These are phyloP conservation scores for Gymnocheta viridis DNA, from an alignment of 2,888 invertebrate genomes.

Conservation along the genomic window DNA sequence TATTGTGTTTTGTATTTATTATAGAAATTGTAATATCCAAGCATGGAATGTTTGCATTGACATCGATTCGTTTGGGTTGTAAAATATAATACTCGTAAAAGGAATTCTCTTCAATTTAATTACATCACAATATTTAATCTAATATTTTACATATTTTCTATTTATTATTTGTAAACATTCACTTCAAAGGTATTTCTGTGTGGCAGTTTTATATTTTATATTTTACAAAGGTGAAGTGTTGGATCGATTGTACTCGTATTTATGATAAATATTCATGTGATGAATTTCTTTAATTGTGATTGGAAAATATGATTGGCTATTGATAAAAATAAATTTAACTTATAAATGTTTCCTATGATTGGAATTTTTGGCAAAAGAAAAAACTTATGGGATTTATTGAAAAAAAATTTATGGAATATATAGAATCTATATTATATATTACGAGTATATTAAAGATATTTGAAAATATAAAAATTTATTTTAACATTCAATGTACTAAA, in stretches of 20 bases:
- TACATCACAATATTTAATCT: constrained; percentile 14
- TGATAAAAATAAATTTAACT: not conserved
- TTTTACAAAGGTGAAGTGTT: not conserved
- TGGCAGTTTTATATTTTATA: not conserved
- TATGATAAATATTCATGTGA: not conserved
- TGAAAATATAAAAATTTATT: too few relatives aligned
- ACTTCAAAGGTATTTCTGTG: not conserved
- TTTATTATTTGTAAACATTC: constrained; percentile 2
- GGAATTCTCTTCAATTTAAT: not conserved
- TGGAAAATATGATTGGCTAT: not conserved
- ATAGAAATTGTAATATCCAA: constrained; percentile 1
- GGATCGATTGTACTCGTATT: not conserved
- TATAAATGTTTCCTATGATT: not conserved
- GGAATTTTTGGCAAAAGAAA: not conserved
- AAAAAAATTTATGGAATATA: too few relatives aligned
- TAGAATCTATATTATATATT: too few relatives aligned
- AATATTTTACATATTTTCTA: constrained; percentile 27
- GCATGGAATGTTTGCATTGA: not conserved
- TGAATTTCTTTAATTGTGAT: not conserved
- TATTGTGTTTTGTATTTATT: constrained; percentile 14
- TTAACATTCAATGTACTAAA: too few relatives aligned
- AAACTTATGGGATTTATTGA: too few relatives aligned
- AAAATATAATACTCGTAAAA: not conserved
- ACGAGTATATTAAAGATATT: too few relatives aligned
- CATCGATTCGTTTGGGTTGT: not conserved